Percentiles rank a stretch among this genome's conserved stretches.
Evolutionary conservation across 2,888 invertebrate species (phyloP).

Genomic region (Peribatodes rhomboidaria): DNA sequence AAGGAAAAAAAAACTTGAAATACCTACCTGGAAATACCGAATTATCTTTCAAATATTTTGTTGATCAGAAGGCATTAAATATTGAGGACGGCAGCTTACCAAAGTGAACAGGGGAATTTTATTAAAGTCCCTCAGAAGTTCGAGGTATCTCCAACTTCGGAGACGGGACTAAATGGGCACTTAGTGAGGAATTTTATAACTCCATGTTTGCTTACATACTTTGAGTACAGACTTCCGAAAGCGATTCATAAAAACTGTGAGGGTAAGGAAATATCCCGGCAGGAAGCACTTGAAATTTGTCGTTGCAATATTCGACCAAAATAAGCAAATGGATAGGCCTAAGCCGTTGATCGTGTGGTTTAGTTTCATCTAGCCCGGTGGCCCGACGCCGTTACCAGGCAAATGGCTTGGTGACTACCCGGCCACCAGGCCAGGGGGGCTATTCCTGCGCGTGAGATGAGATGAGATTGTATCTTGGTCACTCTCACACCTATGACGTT

Average conservation of each 20-base stretch:
- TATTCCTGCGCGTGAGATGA: no score
- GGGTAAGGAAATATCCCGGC: neutral
- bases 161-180: constrained; percentile 54
- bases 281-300: neutral
- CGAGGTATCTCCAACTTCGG: constrained; percentile 68
- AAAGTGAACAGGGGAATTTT: constrained; percentile 58
- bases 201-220: constrained; percentile 16
- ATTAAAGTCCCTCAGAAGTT: constrained; percentile 69
- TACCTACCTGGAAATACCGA: constrained; percentile 1
- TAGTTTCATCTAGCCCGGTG: no score
- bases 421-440: no score
- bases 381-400: no score
- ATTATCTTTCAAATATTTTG: constrained; percentile 29
- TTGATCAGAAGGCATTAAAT: constrained; percentile 38
- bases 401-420: no score
- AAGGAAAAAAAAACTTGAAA: neutral
- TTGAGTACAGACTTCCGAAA: constrained; percentile 7
- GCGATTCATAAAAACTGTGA: constrained; percentile 4
- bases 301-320: no score
- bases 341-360: no score
- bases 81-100: constrained; percentile 23
- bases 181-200: constrained; percentile 62
- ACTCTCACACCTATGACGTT: no score
- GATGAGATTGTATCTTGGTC: no score
- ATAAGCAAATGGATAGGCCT: no score